These are phyloP conservation scores for Holothuria scabra DNA, from an alignment of 53 echinoderm and acorn worm genomes.

Conservation along the genomic window DNA sequence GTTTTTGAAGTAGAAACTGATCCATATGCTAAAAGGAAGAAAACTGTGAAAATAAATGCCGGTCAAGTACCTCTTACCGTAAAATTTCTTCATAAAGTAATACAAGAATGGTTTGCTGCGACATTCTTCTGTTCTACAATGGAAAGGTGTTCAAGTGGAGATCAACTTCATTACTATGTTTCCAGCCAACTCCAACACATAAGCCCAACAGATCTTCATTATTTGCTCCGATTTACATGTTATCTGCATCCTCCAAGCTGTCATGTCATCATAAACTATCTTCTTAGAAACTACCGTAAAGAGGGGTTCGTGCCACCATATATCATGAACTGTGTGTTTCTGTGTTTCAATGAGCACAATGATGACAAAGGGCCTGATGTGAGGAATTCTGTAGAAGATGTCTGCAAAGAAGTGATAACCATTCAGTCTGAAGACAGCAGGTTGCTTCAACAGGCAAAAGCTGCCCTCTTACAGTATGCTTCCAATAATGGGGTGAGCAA, in stretches of 20 bases:
- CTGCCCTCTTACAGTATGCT: background rate
- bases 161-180: background rate
- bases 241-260: constrained; percentile 1
- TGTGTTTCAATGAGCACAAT: constrained; percentile 11
- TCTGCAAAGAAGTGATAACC: background rate
- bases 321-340: background rate
- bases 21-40: no score
- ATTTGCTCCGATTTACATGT: background rate
- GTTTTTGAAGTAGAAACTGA: no score
- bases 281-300: background rate
- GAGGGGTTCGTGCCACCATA: background rate
- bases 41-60: no score
- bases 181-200: background rate
- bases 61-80: background rate
- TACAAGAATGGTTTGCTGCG: constrained; percentile 31
- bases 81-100: constrained; percentile 14
- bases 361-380: background rate
- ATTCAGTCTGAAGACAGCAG: background rate
- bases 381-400: background rate
- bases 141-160: background rate
- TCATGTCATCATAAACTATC: background rate
- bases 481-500: background rate
- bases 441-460: background rate
- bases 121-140: background rate
- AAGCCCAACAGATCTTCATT: background rate